Evolutionary conservation across 2,113 vertebrate genomes (phyloP).

Genomic region (Dicrurus megarhynchus): DNA sequence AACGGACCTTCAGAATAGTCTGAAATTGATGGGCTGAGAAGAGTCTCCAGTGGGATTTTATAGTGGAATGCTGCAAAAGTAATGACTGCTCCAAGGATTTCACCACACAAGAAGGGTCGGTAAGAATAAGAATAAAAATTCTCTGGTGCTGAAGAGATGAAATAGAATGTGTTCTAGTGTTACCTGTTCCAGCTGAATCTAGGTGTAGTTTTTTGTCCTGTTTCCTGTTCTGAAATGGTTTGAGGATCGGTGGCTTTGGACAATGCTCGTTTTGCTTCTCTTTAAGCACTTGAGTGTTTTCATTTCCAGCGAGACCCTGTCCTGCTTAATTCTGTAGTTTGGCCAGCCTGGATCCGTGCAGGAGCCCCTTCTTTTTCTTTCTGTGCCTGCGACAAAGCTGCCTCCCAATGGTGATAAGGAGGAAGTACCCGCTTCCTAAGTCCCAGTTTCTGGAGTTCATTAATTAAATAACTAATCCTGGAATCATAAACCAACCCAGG

Average conservation of each 20-base stretch:
- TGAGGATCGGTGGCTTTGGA: background rate
- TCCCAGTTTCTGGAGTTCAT: background rate
- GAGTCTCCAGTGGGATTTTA: background rate
- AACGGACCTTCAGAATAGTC: background rate
- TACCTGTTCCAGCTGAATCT: rapidly evolving
- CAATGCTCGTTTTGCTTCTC: background rate
- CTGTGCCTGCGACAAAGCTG: background rate
- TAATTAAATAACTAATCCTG: background rate
- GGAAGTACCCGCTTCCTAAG: background rate
- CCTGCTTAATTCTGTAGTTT: background rate
- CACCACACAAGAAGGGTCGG: background rate
- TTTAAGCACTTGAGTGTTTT: background rate
- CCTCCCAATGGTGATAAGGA: rapidly evolving
- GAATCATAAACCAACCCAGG: background rate
- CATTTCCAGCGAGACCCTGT: background rate
- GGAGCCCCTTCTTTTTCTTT: background rate
- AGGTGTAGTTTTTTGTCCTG: background rate
- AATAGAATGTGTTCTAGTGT: too few relatives aligned
- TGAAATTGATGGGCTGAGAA: background rate
- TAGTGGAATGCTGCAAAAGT: background rate
- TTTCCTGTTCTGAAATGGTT: background rate
- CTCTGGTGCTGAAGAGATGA: background rate
- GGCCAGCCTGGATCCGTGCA: background rate
- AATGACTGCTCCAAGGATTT: background rate
- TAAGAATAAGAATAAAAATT: background rate